Evolutionary conservation across 64 coral and sea anemone species (phyloP), one percentile per base, ranked within the genome.

Genomic region (Montipora cactus): DNA sequence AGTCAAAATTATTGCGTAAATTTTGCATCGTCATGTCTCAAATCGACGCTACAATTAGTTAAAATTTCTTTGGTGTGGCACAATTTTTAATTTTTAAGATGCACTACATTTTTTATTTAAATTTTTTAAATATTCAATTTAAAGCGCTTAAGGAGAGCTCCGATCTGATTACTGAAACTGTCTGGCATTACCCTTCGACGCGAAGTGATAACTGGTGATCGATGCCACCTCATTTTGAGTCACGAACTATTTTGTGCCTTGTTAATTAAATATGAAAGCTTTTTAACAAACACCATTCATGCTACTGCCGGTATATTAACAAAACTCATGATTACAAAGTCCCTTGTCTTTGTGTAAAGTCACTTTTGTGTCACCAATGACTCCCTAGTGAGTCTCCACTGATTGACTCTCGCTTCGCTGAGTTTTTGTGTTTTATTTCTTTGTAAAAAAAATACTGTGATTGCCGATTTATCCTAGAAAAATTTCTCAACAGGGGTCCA

Each of bases 261-360:
- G 66, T 64, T 72, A 86, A 86, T 86, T 86, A 86, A 44, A 48
- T 48, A 22, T 71, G 66, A 86, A 86, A 86, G 47, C 82, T 59
- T 50, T 86, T 86, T 86, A 86, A 37, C 11, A 71, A 86, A 86
- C 19, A 86, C 28, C 47, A 71, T 70, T 86, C 82, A 19, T 50
- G 47, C 66, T 7, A 51, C 71, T 14, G 59, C 44, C 82, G 64
- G 9, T 64, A 86, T 71, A 86, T 86, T 72, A 86, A 71, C 82
- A 86, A 72, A 71, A 86, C 82, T 71, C 64, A 46, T 86, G 82
- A 49, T 86, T 72, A 71, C 2, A 86, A 86, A 86, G 62, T 18
- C 48, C 13, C 16, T 21, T 9, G 46, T 44, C 82, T 71, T 86
- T 86, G 82, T 86, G 16, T 19, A 3, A 7, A 2, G 58, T 37